phyloP scores from a whole-genome alignment of 2,888 invertebrate species.

The Chirona hameri region DNA sequence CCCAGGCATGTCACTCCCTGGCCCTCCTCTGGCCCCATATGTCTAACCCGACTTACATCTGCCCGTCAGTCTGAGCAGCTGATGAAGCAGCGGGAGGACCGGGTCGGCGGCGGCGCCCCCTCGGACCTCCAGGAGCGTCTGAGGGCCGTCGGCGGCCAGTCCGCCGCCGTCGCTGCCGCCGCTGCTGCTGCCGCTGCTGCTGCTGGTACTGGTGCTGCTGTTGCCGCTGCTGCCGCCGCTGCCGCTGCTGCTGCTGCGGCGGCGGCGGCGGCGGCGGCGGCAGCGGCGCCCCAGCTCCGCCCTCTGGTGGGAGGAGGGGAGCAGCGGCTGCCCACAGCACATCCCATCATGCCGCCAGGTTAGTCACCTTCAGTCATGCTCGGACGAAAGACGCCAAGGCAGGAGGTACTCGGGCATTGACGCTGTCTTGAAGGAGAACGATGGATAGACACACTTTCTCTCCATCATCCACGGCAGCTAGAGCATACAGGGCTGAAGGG shows the following conservation, averaged over 20 bases:
- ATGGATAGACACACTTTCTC: too few species aligned
- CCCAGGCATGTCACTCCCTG: too few species aligned
- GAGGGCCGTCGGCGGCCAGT: background rate
- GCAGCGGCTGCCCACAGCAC: background rate
- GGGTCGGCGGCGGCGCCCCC: background rate
- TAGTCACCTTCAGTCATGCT: background rate
- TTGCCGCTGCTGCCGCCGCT: background rate
- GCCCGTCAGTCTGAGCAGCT: conserved; percentile 1
- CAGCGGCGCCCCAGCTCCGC: background rate
- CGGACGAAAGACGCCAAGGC: too few species aligned
- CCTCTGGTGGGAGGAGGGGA: background rate
- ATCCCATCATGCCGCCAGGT: background rate
- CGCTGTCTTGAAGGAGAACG: too few species aligned
- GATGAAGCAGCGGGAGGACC: background rate
- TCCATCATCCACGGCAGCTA: too few species aligned
- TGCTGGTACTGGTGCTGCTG: too few species aligned
- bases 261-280: background rate
- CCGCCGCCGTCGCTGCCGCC: background rate
- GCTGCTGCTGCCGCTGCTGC: background rate
- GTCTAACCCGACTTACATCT: too few species aligned
- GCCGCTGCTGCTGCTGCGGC: background rate
- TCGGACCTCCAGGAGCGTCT: conserved; percentile 1
- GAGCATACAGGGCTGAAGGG: too few species aligned
- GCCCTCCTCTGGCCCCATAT: too few species aligned
- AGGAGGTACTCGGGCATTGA: too few species aligned